Percentiles rank a stretch among this genome's conserved stretches.
These are phyloP conservation scores for Calephelis perditalis DNA, from an alignment of 2,888 invertebrate genomes.

Conservation along the genomic window DNA sequence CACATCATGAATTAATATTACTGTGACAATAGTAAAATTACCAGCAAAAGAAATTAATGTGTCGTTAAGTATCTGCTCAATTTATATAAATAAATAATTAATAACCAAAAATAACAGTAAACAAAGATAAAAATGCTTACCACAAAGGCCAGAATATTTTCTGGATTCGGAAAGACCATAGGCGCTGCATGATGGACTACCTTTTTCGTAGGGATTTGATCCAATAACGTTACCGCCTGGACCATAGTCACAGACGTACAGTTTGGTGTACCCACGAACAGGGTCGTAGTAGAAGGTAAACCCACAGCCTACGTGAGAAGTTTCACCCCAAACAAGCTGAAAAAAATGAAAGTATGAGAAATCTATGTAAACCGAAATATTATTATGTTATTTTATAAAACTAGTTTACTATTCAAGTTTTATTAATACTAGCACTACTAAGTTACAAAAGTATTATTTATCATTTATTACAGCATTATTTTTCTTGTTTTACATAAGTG, in stretches of 20 bases:
- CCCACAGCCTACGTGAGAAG: conserved; percentile 91
- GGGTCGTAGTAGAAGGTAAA: conserved; percentile 89
- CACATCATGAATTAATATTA: too few species aligned
- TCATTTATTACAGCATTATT: too few species aligned
- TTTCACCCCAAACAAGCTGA: conserved; percentile 93
- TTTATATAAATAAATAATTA: too few species aligned
- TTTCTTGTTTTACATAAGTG: too few species aligned
- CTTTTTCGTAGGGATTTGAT: conserved; percentile 85
- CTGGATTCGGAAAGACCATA: conserved; percentile 84
- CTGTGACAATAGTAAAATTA: too few species aligned
- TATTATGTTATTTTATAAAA: not conserved
- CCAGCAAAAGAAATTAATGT: too few species aligned
- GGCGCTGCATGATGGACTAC: conserved; percentile 83
- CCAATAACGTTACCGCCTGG: conserved; percentile 90
- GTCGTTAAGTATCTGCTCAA: too few species aligned
- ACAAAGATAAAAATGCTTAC: conserved; percentile 67
- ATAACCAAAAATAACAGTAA: too few species aligned
- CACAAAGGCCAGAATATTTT: conserved; percentile 87
- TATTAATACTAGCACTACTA: too few species aligned
- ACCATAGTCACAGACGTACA: conserved; percentile 92
- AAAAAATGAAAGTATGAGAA: conserved; percentile 19
- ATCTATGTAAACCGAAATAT: not conserved
- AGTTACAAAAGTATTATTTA: too few species aligned
- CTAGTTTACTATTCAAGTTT: too few species aligned
- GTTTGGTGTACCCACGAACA: conserved; percentile 84